Evolutionary conservation across 1,140 invertebrate species (phyloP), one percentile per base, ranked within the genome.

Genomic region (Oryctes rhinoceros): DNA sequence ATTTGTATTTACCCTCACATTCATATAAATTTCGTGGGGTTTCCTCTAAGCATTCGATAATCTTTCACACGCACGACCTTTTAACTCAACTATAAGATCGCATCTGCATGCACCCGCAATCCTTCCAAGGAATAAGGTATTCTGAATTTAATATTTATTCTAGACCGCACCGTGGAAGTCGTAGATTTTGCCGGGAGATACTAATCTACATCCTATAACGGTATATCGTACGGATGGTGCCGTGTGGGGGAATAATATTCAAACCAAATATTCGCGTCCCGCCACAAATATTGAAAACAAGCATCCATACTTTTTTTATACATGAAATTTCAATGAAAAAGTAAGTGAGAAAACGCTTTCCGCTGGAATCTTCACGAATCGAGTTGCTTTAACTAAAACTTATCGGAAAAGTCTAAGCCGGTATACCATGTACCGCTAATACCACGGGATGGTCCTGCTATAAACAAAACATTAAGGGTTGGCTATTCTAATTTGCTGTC

Each of bases 1-100:
- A 76, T 76, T 76, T 76, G 75, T 76, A 76, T 76, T 76, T 76
- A 76, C 47, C 47, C 47, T 44, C n/a, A 76, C 37, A 76, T 47
- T 76, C 37, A 76, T 76, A 76, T 76, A 76, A 76, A 76, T 76
- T 71, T 71, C 24, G 18, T 15, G 13, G 24, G 9, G 65, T 18
- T 59, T 24, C 18, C 35, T 71, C 65, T 4, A 15, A 37, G 24
- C 65, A 24, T 30, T 71, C 65, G 65, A 71, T 71, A 71, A 71
- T 71, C 65, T 71, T 5, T 24, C 20, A 37, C 65, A 71, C 65
- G 65, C 65, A 71, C 65, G 65, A 15, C 13, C 20, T 71, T 71
- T 71, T 24, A 37, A 37, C 13, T 59, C 53, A n/a, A 18, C 53
- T 59, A 7, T 18, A 71, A 6, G 4, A 5, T 1, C 53, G 5